Percentiles rank a stretch among this genome's conserved stretches.
Conservation (phyloP, 2,888 invertebrate genomes). For the Leucoma salicis region DNA sequence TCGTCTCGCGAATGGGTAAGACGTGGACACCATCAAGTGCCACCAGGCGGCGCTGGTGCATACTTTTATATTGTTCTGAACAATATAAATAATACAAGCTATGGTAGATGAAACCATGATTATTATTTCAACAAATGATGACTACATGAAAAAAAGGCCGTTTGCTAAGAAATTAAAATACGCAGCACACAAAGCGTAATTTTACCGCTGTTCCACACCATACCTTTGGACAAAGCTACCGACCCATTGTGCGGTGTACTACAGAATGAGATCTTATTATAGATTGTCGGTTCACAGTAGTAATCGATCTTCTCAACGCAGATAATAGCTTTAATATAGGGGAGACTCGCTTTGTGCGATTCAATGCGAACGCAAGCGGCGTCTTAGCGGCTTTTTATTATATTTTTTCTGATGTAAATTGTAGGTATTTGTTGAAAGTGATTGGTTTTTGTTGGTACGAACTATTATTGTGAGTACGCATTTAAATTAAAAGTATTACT, state of each 20-base stretch:
- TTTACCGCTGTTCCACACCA: conserved; percentile 29
- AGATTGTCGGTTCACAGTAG: conserved; percentile 45
- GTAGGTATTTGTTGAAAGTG: conserved; percentile 6
- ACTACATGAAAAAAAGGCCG: too few species aligned
- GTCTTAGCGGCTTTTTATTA: conserved; percentile 28
- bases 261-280: conserved; percentile 60
- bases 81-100: too few species aligned
- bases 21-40: too few species aligned
- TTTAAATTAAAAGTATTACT: too few species aligned
- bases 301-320: conserved; percentile 46
- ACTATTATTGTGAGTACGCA: too few species aligned
- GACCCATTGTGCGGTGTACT: conserved; percentile 44
- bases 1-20: too few species aligned
- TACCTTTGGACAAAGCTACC: conserved; percentile 41
- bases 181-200: too few species aligned
- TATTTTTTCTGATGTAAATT: conserved; percentile 12
- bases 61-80: too few species aligned
- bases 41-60: too few species aligned
- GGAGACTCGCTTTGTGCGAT: conserved; percentile 27
- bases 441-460: neutral
- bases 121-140: too few species aligned
- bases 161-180: too few species aligned
- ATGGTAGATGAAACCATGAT: too few species aligned
- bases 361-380: conserved; percentile 31
- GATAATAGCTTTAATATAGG: conserved; percentile 42